phyloP scores from a whole-genome alignment of 2,113 vertebrate species.

The Pseudorhombus dupliciocellatus region DNA sequence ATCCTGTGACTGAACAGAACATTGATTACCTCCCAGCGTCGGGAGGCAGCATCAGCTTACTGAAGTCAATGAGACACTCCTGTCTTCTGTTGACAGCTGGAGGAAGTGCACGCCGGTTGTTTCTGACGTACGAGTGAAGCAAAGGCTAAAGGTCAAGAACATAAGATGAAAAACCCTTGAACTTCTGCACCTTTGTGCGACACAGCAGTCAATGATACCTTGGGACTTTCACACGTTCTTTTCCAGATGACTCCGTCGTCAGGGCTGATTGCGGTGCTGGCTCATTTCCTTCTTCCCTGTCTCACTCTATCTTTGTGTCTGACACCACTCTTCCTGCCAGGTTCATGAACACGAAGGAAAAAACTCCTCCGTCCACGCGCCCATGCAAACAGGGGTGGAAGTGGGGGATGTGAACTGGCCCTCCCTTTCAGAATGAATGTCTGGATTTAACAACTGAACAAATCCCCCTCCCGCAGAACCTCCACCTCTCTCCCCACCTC shows the following conservation, averaged over 20 bases:
- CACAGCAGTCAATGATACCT: constrained; percentile 31
- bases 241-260: constrained; percentile 7
- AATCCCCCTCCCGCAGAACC: constrained; percentile 20
- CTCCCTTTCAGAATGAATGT: constrained; percentile 41
- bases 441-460: constrained; percentile 21
- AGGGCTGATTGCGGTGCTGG: constrained; percentile 25
- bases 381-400: constrained; percentile 31
- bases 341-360: constrained; percentile 47
- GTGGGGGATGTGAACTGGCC: constrained; percentile 33
- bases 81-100: constrained; percentile 34
- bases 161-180: constrained; percentile 38
- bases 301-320: constrained; percentile 25
- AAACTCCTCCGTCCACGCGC: constrained; percentile 37
- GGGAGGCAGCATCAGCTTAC: constrained; percentile 12
- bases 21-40: not conserved
- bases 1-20: not conserved
- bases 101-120: constrained; percentile 26
- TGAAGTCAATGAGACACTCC: constrained; percentile 13
- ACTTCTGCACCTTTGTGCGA: constrained; percentile 55
- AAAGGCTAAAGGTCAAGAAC: constrained; percentile 61
- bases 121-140: constrained; percentile 54
- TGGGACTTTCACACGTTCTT: constrained; percentile 42
- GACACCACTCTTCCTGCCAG: constrained; percentile 34
- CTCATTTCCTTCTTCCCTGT: constrained; percentile 21
- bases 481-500: constrained; percentile 9